phyloP scores from a whole-genome alignment of 2,888 invertebrate genomes.

The Synanthedon tipuliformis region DNA sequence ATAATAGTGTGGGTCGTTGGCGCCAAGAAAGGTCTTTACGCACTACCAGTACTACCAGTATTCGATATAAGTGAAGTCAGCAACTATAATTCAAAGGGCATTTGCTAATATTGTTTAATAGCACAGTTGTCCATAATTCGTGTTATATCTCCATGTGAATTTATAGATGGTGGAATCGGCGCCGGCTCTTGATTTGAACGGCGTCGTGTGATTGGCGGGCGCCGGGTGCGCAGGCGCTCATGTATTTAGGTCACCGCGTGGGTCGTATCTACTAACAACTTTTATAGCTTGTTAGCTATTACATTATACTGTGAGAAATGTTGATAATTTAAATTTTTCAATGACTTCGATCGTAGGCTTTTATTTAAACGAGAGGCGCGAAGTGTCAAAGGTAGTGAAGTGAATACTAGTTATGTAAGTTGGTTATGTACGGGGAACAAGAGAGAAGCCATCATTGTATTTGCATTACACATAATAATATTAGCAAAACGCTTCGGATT shows the following conservation, averaged over 20 bases:
- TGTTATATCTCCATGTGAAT: constrained; percentile 35
- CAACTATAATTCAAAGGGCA: constrained; percentile 32
- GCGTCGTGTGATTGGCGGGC: constrained; percentile 54
- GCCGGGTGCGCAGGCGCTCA: constrained; percentile 49
- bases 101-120: constrained; percentile 48
- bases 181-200: constrained; percentile 56
- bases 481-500: too few species aligned
- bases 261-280: constrained; percentile 49
- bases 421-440: too few species aligned
- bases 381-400: too few species aligned
- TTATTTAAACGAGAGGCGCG: too few species aligned
- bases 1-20: background rate
- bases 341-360: too few species aligned
- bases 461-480: too few species aligned
- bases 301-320: background rate
- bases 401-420: too few species aligned
- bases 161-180: constrained; percentile 47
- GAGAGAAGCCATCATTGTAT: too few species aligned
- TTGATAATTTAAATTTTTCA: background rate
- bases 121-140: constrained; percentile 3
- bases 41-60: constrained; percentile 1
- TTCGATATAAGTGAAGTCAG: constrained; percentile 11
- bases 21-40: constrained; percentile 10
- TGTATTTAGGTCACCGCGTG: constrained; percentile 62
- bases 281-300: constrained; percentile 3